Evolutionary conservation across 2,888 invertebrate genomes (phyloP).

Genomic region (Polydrusus cervinus): DNA sequence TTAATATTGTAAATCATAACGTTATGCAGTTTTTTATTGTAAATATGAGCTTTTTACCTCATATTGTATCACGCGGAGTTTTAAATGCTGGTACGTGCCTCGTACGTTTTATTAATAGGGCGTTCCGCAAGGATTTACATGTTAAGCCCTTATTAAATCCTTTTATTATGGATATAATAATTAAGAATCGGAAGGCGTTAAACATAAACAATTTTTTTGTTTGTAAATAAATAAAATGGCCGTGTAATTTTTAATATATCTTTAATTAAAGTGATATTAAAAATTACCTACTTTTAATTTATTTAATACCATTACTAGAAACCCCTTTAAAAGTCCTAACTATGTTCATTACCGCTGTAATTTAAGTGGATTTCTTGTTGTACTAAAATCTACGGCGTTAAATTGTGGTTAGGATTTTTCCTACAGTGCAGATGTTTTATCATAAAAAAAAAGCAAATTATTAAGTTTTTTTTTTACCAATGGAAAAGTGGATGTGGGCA

Average conservation of each 20-base stretch:
- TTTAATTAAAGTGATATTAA: neutral
- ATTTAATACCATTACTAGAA: no score
- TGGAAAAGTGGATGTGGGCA: no score
- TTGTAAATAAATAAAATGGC: neutral
- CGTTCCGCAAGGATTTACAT: conserved; percentile 44
- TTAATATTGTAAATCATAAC: conserved; percentile 9
- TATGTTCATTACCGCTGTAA: no score
- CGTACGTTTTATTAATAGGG: conserved; percentile 41
- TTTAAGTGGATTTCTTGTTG: no score
- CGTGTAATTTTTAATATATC: neutral
- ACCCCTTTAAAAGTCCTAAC: no score
- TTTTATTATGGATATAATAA: conserved; percentile 13
- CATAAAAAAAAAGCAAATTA: no score
- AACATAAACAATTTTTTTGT: conserved; percentile 8
- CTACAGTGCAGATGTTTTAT: no score
- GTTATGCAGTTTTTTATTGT: conserved; percentile 6
- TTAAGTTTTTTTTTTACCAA: no score
- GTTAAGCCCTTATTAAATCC: conserved; percentile 36
- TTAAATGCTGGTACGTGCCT: conserved; percentile 14
- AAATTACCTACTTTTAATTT: no score
- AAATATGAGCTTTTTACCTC: conserved; percentile 8
- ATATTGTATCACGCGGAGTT: neutral
- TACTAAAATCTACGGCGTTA: no score
- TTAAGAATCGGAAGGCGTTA: neutral
- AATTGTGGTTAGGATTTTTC: no score